phyloP scores from a whole-genome alignment of 1,140 invertebrate genomes.

The Eurosta solidaginis region DNA sequence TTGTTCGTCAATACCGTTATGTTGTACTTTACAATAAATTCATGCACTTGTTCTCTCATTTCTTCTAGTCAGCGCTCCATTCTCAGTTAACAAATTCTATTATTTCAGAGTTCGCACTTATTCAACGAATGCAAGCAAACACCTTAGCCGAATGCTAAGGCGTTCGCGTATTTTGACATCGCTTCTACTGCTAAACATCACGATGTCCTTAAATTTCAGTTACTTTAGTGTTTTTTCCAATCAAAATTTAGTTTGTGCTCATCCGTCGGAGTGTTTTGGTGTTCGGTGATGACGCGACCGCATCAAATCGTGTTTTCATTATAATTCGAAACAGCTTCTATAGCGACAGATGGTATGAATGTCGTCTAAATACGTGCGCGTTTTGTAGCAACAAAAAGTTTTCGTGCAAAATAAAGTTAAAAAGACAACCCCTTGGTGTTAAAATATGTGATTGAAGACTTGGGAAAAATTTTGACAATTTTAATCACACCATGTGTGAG shows the following conservation, averaged over 20 bases:
- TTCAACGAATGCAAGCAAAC: background rate
- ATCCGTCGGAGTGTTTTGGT: constrained; percentile 26
- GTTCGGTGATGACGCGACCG: constrained; percentile 18
- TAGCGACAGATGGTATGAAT: background rate
- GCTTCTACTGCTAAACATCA: background rate
- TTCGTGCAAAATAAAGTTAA: background rate
- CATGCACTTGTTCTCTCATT: background rate
- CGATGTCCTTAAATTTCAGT: constrained; percentile 21
- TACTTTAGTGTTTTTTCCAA: constrained; percentile 17
- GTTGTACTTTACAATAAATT: too few relatives aligned
- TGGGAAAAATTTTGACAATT: too few relatives aligned
- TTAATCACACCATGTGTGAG: too few relatives aligned
- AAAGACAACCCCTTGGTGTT: too few relatives aligned
- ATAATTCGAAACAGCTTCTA: background rate
- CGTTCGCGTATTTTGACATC: background rate
- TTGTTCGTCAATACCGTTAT: background rate
- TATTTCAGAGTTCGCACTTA: background rate
- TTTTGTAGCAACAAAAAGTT: background rate
- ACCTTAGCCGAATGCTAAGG: background rate
- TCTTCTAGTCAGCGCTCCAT: background rate
- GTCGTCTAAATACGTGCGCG: background rate
- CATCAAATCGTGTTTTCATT: background rate
- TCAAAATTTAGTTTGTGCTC: constrained; percentile 25
- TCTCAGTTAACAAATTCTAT: background rate
- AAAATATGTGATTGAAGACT: too few relatives aligned